Percentiles rank a stretch among this genome's conserved stretches.
Evolutionary conservation across 2,888 invertebrate genomes (phyloP).

Genomic region (Acanthosepion lycidas): DNA sequence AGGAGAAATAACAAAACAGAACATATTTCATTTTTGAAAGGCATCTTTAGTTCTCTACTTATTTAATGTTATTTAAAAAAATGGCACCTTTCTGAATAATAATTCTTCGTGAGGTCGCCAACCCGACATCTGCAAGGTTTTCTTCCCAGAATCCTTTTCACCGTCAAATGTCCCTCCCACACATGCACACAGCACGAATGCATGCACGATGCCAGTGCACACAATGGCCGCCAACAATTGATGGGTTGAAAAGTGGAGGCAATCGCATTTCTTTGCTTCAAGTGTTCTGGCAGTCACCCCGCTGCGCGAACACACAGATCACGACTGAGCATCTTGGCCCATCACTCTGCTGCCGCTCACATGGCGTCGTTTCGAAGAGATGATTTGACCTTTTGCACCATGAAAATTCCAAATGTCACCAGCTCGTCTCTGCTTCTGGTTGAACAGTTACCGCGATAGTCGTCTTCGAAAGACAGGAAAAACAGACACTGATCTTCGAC

Average conservation of each 20-base stretch:
- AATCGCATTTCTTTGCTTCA: background rate
- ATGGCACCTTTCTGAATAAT: background rate
- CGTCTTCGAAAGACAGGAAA: background rate
- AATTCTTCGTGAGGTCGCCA: background rate
- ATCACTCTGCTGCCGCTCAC: background rate
- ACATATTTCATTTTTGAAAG: background rate
- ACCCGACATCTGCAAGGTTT: background rate
- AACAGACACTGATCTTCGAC: background rate
- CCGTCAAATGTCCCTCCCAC: background rate
- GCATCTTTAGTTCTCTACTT: background rate
- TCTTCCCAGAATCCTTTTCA: background rate
- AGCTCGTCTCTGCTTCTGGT: background rate
- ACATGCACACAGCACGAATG: background rate
- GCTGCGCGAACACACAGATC: background rate
- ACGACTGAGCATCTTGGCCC: conserved; percentile 5
- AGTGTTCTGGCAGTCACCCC: background rate
- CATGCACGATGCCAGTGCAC: background rate
- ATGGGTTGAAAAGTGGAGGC: background rate
- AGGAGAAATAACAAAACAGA: background rate
- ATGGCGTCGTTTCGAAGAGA: background rate
- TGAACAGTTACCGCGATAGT: background rate
- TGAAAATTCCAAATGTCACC: background rate
- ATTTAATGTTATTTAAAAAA: background rate
- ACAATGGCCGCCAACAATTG: conserved; percentile 20
- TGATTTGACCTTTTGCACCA: background rate